These are phyloP conservation scores for Doryteuthis pealeii DNA, from an alignment of 1,140 invertebrate genomes.

Conservation along the genomic window DNA sequence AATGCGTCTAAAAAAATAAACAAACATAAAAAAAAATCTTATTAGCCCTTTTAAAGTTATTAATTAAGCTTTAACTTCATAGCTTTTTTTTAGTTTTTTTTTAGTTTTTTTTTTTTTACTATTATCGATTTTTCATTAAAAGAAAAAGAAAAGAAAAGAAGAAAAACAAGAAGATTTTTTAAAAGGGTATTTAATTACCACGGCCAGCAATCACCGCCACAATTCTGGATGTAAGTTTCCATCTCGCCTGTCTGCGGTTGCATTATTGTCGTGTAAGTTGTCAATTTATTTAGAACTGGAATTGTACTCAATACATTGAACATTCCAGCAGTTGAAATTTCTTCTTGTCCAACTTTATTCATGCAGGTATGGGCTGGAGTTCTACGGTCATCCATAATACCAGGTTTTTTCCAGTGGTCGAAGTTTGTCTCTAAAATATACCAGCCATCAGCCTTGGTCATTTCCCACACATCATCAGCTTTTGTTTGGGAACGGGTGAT, in stretches of 20 bases:
- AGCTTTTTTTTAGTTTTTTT: too few species aligned
- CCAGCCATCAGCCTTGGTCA: slow-evolving; percentile 56
- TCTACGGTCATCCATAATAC: slow-evolving; percentile 65
- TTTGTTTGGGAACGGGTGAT: slow-evolving; percentile 44
- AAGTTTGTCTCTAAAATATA: slow-evolving; percentile 68
- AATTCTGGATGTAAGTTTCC: slow-evolving; percentile 61
- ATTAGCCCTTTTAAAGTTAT: too few species aligned
- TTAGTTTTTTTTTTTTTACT: too few species aligned
- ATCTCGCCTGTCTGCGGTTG: slow-evolving; percentile 59
- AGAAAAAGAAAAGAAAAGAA: not conserved
- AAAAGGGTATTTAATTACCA: slow-evolving; percentile 51
- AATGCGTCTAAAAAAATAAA: too few species aligned
- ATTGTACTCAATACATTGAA: slow-evolving; percentile 65
- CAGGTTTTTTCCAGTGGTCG: slow-evolving; percentile 66
- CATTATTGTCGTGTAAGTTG: too few species aligned
- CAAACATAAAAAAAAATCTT: too few species aligned
- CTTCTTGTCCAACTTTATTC: slow-evolving; percentile 53
- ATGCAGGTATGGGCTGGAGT: slow-evolving; percentile 64
- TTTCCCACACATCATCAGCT: slow-evolving; percentile 51
- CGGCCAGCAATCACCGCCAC: slow-evolving; percentile 60
- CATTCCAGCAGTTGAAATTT: slow-evolving; percentile 48
- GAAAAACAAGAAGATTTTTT: not conserved
- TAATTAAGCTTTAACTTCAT: too few species aligned
- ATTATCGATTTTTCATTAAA: too few species aligned
- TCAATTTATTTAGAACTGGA: slow-evolving; percentile 67